Evolutionary conservation across 2,888 invertebrate genomes (phyloP).

Genomic region (Choreutis nemorana): DNA sequence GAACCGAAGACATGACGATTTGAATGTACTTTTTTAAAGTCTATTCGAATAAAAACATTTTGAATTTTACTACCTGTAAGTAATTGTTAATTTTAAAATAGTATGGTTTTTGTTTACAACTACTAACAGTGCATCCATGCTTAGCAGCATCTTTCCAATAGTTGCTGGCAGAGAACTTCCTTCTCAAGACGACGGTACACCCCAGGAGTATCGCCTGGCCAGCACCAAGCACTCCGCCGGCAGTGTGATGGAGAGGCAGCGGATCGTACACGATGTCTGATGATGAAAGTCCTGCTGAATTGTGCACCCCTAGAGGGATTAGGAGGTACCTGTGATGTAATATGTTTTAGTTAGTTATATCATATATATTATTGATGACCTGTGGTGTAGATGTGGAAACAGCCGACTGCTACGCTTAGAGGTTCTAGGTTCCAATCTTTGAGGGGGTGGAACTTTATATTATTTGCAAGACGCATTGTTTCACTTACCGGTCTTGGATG

Average conservation of each 20-base stretch:
- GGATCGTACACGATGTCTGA: constrained; percentile 87
- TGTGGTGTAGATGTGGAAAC: no score
- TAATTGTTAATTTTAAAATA: not conserved
- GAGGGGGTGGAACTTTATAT: no score
- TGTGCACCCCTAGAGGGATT: constrained; percentile 70
- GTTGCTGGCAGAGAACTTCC: constrained; percentile 92
- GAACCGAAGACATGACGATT: no score
- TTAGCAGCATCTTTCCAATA: constrained; percentile 94
- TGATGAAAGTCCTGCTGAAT: constrained; percentile 66
- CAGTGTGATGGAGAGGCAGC: constrained; percentile 93
- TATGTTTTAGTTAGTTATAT: no score
- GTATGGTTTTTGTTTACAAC: no score
- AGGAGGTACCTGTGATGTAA: constrained; percentile 71
- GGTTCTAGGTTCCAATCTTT: no score
- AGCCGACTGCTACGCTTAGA: no score
- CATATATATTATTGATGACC: no score
- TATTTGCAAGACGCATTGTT: no score
- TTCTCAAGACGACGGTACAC: constrained; percentile 80
- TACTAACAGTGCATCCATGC: constrained; percentile 84
- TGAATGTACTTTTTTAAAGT: not conserved
- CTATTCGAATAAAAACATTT: constrained; percentile 3
- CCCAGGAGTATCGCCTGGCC: constrained; percentile 81
- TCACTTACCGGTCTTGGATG: no score
- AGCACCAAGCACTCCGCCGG: constrained; percentile 86
- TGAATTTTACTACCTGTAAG: not conserved